Percentiles rank a stretch among this genome's conserved stretches.
These are phyloP conservation scores for Phacellophora camtschatica DNA, from an alignment of 30 jellyfish, hydroid and myxozoan genomes.

Conservation along the genomic window DNA sequence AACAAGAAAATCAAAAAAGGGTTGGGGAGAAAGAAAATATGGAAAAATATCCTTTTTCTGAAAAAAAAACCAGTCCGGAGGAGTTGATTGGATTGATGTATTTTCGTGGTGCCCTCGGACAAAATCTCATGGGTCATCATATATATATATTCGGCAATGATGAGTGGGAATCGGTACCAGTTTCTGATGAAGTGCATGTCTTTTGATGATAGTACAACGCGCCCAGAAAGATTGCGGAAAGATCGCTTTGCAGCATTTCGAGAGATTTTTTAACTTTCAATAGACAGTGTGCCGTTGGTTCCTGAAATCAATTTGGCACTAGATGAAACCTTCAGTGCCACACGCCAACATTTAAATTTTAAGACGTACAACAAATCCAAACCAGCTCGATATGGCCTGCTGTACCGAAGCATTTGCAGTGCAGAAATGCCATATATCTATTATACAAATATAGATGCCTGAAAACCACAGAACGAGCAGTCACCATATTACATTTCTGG, in stretches of 20 bases:
- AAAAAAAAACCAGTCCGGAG: background rate
- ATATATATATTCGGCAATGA: conserved; percentile 13
- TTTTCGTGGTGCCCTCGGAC: background rate
- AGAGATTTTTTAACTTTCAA: background rate
- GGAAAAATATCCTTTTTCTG: background rate
- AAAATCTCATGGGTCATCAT: background rate
- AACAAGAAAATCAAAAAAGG: background rate
- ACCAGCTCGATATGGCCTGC: background rate
- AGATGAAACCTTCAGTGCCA: background rate
- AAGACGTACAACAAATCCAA: background rate
- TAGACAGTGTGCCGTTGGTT: background rate
- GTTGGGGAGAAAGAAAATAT: background rate
- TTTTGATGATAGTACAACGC: conserved; percentile 25
- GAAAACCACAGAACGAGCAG: background rate
- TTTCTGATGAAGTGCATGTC: conserved; percentile 16
- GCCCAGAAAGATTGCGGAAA: background rate
- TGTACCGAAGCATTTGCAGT: background rate
- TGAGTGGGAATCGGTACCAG: conserved; percentile 61
- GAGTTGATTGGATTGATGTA: conserved; percentile 6
- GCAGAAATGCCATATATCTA: background rate
- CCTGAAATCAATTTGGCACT: background rate
- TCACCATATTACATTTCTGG: background rate
- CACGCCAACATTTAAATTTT: background rate
- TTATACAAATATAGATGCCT: background rate
- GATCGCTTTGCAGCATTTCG: background rate